A percentile compares a stretch with the other conserved stretches of the same genome.
These are phyloP conservation scores for Isaurus tuberculatus DNA, from an alignment of 92 coral and sea anemone species.

Conservation along the genomic window DNA sequence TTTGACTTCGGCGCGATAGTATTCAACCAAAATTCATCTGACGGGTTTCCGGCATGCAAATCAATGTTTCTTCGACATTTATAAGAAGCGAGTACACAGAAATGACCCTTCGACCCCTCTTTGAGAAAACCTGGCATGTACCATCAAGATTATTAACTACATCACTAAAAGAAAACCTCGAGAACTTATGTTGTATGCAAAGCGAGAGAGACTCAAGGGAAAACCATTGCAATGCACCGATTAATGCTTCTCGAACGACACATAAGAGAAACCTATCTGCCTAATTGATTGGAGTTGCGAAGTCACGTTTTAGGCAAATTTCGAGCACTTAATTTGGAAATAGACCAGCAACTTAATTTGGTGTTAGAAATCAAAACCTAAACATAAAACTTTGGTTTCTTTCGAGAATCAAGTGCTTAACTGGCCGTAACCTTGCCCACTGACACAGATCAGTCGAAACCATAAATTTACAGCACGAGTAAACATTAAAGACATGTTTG, in stretches of 20 bases:
- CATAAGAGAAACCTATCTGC: constrained; percentile 68
- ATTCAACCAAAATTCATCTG: constrained; percentile 41
- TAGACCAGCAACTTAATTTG: constrained; percentile 19
- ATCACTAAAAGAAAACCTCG: constrained; percentile 15
- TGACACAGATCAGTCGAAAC: constrained; percentile 30
- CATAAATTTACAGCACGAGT: constrained; percentile 16
- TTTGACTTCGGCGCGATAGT: constrained; percentile 36
- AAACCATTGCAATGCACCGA: constrained; percentile 17
- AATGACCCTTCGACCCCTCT: constrained; percentile 88
- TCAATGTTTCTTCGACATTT: constrained; percentile 63
- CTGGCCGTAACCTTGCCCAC: constrained; percentile 36
- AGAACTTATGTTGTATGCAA: background rate
- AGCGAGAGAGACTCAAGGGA: background rate
- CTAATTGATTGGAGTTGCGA: constrained; percentile 69
- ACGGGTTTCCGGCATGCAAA: constrained; percentile 89
- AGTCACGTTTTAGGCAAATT: constrained; percentile 56
- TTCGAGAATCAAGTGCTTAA: constrained; percentile 7
- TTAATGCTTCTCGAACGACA: constrained; percentile 44
- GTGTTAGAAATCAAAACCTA: constrained; percentile 6
- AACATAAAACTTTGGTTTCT: constrained; percentile 1
- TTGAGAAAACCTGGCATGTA: constrained; percentile 70
- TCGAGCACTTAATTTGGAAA: constrained; percentile 19
- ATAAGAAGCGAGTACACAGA: constrained; percentile 69
- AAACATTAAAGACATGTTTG: constrained; percentile 30
- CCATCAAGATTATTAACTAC: constrained; percentile 67